These are phyloP conservation scores for Sciurus carolinensis DNA, from an alignment of 2,797 vertebrate genomes.

Conservation along the genomic window DNA sequence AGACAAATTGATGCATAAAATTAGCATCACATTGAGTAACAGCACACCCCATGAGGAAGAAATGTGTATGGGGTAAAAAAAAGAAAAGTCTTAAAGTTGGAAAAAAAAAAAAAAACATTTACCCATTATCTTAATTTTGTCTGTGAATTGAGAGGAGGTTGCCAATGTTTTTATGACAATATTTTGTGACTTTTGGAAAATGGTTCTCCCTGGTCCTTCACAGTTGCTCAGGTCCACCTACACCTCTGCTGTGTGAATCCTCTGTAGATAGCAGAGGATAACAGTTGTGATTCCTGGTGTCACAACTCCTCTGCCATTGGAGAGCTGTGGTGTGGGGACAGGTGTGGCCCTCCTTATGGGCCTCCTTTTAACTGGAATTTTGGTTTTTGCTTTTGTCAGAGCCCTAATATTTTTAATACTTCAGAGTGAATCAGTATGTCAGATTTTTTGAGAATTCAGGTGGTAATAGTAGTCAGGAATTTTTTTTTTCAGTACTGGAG, in stretches of 20 bases:
- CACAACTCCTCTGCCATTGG: neutral
- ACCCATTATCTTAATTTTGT: neutral
- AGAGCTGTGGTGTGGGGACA: neutral
- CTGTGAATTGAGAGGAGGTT: neutral
- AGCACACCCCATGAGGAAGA: neutral
- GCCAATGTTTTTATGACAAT: neutral
- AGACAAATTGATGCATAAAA: neutral
- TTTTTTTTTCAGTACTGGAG: too few species aligned
- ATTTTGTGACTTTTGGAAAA: neutral
- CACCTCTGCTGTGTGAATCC: neutral
- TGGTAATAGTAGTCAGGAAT: neutral
- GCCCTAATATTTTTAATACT: neutral
- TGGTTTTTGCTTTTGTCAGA: neutral
- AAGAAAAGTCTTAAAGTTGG: neutral
- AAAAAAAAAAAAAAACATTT: neutral
- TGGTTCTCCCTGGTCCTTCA: neutral
- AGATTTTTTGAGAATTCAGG: slow-evolving; percentile 31
- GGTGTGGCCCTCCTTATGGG: neutral
- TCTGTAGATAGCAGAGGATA: neutral
- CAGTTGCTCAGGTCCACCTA: neutral
- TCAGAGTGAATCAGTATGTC: neutral
- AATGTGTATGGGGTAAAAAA: neutral
- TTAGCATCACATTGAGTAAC: neutral
- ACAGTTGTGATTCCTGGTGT: neutral
- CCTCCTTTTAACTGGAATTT: neutral